These are phyloP conservation scores for Steatornis caripensis DNA, from an alignment of 2,113 vertebrate species.

Conservation along the genomic window DNA sequence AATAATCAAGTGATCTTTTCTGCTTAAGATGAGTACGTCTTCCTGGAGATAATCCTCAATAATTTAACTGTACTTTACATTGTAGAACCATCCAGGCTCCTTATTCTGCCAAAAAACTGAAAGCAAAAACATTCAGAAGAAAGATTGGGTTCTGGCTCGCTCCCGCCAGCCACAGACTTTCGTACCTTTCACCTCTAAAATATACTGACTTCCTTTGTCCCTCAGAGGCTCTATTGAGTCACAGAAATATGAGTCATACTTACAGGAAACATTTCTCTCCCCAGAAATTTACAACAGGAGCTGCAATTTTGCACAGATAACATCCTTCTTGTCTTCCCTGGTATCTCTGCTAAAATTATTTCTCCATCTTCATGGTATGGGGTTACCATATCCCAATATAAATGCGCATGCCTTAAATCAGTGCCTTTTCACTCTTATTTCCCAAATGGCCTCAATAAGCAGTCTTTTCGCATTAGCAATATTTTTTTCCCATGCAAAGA, in stretches of 20 bases:
- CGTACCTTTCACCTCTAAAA: slow-evolving; percentile 5
- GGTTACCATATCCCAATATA: neutral
- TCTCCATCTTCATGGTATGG: neutral
- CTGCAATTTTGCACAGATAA: neutral
- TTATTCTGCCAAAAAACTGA: accelerated
- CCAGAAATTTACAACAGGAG: neutral
- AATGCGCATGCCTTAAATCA: neutral
- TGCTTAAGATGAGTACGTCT: neutral
- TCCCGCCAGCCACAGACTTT: neutral
- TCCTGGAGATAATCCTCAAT: neutral
- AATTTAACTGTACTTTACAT: neutral
- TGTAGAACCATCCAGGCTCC: neutral
- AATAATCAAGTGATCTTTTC: neutral
- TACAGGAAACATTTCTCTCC: slow-evolving; percentile 10
- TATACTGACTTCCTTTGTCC: neutral
- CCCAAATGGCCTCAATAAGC: neutral
- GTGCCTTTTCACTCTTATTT: neutral
- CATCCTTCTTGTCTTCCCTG: neutral
- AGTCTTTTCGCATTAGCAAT: neutral
- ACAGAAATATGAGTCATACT: slow-evolving; percentile 30
- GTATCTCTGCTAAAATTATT: neutral
- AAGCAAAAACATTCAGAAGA: neutral
- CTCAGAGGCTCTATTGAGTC: slow-evolving; percentile 1
- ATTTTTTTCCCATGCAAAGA: neutral
- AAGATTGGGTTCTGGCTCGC: neutral